phyloP scores from a whole-genome alignment of 2,888 invertebrate species.

The Oscheius sp. region DNA sequence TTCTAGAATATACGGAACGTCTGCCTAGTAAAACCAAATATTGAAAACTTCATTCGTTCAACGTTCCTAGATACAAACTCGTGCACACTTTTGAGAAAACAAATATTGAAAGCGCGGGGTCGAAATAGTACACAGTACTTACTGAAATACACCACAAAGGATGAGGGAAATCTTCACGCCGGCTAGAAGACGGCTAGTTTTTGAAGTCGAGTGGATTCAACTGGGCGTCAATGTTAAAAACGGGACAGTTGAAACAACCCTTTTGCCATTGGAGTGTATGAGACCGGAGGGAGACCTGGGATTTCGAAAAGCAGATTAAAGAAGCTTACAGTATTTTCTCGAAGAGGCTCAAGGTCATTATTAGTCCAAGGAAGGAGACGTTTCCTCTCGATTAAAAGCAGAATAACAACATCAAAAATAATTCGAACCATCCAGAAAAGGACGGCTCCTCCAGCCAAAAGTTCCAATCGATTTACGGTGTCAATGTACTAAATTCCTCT shows the following conservation, averaged over 20 bases:
- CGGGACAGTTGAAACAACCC: constrained; percentile 53
- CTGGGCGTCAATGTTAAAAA: constrained; percentile 54
- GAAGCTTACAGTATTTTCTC: constrained; percentile 36
- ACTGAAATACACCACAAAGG: neutral
- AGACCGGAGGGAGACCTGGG: constrained; percentile 31
- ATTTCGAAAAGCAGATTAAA: neutral
- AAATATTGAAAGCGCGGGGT: neutral
- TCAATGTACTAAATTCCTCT: constrained; percentile 51
- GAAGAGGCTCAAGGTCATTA: constrained; percentile 35
- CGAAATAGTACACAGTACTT: constrained; percentile 25
- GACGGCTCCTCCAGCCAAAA: constrained; percentile 53
- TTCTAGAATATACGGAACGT: too few relatives aligned
- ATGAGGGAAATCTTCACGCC: constrained; percentile 1
- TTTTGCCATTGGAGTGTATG: constrained; percentile 51
- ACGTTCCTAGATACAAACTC: neutral
- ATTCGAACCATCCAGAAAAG: constrained; percentile 58
- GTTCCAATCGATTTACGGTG: constrained; percentile 50
- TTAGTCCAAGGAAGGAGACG: constrained; percentile 50
- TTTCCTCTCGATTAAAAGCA: constrained; percentile 46
- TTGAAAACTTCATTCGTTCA: neutral
- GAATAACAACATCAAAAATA: constrained; percentile 53
- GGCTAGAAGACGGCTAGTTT: constrained; percentile 36
- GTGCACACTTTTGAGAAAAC: neutral
- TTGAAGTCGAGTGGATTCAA: constrained; percentile 57
- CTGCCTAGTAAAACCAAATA: too few relatives aligned